phyloP scores from a whole-genome alignment of 2,113 vertebrate species.

The Glareola pratincola region DNA sequence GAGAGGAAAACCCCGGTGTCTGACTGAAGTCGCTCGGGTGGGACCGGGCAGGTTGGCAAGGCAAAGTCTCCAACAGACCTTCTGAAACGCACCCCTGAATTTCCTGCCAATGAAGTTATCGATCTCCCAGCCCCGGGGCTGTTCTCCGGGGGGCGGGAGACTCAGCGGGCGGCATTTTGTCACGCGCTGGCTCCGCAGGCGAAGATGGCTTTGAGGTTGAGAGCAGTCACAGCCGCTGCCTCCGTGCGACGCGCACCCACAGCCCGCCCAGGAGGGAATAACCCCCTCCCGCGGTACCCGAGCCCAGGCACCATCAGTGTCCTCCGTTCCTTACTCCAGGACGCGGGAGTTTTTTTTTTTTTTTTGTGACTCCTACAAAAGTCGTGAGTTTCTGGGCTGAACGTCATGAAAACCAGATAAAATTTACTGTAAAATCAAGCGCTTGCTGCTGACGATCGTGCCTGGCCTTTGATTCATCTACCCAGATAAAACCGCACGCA shows the following conservation, averaged over 20 bases:
- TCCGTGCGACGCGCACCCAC: background rate
- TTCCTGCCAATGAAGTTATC: background rate
- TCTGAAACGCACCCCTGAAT: background rate
- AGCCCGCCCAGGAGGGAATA: rapidly evolving
- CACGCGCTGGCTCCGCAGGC: rapidly evolving
- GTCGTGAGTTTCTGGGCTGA: background rate
- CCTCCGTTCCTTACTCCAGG: background rate
- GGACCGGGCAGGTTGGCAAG: background rate
- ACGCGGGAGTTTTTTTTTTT: rapidly evolving
- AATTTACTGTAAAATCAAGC: background rate
- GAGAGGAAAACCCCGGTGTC: background rate
- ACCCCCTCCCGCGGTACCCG: rapidly evolving
- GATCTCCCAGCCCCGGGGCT: background rate
- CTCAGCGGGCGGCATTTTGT: background rate
- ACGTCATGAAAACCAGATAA: background rate
- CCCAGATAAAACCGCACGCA: background rate
- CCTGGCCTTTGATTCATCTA: background rate
- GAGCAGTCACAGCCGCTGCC: rapidly evolving
- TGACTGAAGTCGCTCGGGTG: rapidly evolving
- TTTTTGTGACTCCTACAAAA: background rate
- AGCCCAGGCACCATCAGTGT: rapidly evolving
- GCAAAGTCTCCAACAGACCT: background rate
- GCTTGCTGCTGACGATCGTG: background rate
- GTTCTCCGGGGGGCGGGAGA: background rate
- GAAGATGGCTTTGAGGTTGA: background rate